phyloP scores from a whole-genome alignment of 2,113 vertebrate species.

The Vidua macroura region DNA sequence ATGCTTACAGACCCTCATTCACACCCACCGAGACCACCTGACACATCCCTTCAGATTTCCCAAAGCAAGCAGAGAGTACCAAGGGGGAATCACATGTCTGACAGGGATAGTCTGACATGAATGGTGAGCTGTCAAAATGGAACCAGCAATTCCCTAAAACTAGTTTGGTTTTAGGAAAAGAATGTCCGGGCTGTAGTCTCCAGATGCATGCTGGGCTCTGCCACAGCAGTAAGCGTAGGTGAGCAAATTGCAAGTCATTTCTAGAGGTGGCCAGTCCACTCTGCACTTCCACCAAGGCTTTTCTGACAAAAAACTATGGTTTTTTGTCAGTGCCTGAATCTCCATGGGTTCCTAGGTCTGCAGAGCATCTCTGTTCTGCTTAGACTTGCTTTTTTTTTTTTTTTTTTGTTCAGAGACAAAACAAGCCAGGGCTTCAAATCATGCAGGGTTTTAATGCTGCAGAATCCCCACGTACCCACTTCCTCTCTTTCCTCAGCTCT shows the following conservation, averaged over 20 bases:
- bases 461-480: background rate
- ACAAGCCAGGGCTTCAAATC: background rate
- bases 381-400: background rate
- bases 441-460: background rate
- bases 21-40: background rate
- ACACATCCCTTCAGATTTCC: background rate
- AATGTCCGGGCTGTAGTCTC: background rate
- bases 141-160: background rate
- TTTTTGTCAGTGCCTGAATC: background rate
- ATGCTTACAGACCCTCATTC: background rate
- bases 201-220: background rate
- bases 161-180: background rate
- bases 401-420: background rate
- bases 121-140: accelerated
- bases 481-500: conserved; percentile 18
- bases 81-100: accelerated
- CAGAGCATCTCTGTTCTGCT: background rate
- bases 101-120: background rate
- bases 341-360: background rate
- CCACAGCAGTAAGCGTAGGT: background rate
- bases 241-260: background rate
- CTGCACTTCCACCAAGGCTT: background rate
- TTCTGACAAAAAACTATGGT: background rate
- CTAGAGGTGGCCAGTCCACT: background rate
- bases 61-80: background rate